Conservation (phyloP, 2,113 vertebrate genomes). For the Microtus montanus region DNA sequence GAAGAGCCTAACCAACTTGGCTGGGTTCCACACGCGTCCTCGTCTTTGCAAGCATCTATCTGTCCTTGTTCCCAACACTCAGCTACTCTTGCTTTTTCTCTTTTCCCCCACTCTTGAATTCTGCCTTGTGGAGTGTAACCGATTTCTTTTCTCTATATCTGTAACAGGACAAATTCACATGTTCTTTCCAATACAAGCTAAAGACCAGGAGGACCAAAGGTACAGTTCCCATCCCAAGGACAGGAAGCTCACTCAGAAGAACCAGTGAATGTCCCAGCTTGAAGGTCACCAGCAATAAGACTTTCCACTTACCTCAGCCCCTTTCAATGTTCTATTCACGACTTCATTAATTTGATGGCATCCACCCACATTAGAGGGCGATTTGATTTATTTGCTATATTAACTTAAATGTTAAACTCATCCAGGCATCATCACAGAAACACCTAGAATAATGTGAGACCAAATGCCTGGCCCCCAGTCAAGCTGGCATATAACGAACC, state of each 20-base stretch:
- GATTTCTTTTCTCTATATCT: neutral
- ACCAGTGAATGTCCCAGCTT: neutral
- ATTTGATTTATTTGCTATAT: neutral
- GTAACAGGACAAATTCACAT: neutral
- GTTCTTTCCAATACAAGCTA: neutral
- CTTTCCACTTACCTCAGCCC: neutral
- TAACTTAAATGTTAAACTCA: neutral
- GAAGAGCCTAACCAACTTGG: neutral
- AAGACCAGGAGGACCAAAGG: neutral
- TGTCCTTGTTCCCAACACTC: neutral
- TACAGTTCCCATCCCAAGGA: neutral
- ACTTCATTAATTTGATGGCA: neutral
- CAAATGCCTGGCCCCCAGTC: neutral
- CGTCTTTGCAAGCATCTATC: neutral
- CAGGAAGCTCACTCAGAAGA: neutral
- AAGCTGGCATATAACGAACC: neutral
- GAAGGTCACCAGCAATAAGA: neutral
- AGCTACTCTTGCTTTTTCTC: too few species aligned
- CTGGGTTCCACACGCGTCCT: fast-evolving
- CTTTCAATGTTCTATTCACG: neutral
- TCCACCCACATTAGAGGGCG: neutral
- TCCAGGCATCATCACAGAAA: neutral
- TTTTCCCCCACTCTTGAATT: neutral
- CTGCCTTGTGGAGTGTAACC: neutral
- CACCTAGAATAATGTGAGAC: neutral